A percentile compares a stretch with the other conserved stretches of the same genome.
Conservation (phyloP, 1,140 invertebrate genomes). For the Lepidurus couesii region DNA sequence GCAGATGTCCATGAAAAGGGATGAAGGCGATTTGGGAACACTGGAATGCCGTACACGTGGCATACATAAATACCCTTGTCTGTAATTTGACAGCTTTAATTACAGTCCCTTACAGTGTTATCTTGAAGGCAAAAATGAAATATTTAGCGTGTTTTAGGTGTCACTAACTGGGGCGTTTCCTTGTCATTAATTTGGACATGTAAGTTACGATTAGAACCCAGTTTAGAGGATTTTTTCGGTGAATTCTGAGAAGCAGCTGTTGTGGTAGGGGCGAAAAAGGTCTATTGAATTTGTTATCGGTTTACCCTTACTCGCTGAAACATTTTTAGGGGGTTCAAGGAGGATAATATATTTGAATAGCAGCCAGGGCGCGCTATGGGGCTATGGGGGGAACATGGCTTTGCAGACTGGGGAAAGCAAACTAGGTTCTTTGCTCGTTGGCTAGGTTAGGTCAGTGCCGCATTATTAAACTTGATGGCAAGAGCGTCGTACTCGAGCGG, state of each 20-base stretch:
- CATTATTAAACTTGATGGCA: not conserved
- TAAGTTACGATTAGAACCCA: not conserved
- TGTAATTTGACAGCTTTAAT: too few species aligned
- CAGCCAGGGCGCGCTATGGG: not conserved
- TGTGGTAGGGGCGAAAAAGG: not conserved
- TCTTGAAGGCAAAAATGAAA: too few species aligned
- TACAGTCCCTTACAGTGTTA: too few species aligned
- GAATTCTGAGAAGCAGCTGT: not conserved
- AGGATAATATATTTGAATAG: not conserved
- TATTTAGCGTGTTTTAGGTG: not conserved
- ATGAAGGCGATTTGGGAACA: too few species aligned
- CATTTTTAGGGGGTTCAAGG: not conserved
- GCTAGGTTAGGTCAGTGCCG: not conserved
- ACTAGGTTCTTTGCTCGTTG: not conserved
- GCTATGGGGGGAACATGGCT: too few species aligned
- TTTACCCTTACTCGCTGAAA: not conserved
- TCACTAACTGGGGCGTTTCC: not conserved
- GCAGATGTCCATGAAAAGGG: not conserved
- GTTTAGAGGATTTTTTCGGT: not conserved
- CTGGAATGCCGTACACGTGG: too few species aligned
- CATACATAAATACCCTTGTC: too few species aligned
- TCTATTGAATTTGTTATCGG: not conserved
- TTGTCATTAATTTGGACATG: not conserved
- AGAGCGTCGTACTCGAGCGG: not conserved
- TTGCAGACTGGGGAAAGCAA: too few species aligned